Base-by-base conservation (phyloP, 2,888 invertebrate genomes). In the Drosophila limbata region DNA sequence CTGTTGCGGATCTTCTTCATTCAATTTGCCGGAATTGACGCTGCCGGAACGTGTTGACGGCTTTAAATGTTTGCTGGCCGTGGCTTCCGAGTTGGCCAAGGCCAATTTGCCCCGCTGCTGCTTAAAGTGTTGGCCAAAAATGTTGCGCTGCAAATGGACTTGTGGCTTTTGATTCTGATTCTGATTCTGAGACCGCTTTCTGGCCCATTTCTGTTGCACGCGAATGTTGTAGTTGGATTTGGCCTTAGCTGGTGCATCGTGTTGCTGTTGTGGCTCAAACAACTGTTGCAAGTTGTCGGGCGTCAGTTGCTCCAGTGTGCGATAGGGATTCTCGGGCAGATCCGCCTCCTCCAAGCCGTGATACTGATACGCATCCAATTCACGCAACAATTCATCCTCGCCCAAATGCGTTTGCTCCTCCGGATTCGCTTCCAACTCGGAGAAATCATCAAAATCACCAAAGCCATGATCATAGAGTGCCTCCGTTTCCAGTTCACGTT, bases 161-260 rank as follows among this genome's bases (percentile, higher is more conserved):
- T 87, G 87, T 44, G 76, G 70, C 39, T 77, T 37, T 33, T 86
- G 83, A 53, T 70, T 67, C 64, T 91, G 91, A 4, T 77, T 35
- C 25, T 84, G 83, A 52, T 70, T 67, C 65, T 91, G 91, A 3
- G 90, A 81, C 0, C 91, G 83, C 67, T 92, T 92, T 44, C 91
- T 78, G 21, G 90, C 84, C 90, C 91, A 90, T 64, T 92, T 91
- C 66, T 91, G 91, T 67, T 92, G 90, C 71, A 86, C 68, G 66
- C 89, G 83, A 53, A 89, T 87, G 45, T 92, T 91, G 62, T 87
- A 88, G 70, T 76, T 68, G 33, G 64, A 57, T 21, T 57, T 75
- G 37, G 74, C n/a, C 39, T 84, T 79, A 44, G 40, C 63, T 0
- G 71, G 66, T 2, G 73, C 64, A 53, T 77, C 79, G 4, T 67